A percentile compares a stretch with the other conserved stretches of the same genome.
Conservation (phyloP, 2,797 vertebrate species). For the Sebastes paucispinis region DNA sequence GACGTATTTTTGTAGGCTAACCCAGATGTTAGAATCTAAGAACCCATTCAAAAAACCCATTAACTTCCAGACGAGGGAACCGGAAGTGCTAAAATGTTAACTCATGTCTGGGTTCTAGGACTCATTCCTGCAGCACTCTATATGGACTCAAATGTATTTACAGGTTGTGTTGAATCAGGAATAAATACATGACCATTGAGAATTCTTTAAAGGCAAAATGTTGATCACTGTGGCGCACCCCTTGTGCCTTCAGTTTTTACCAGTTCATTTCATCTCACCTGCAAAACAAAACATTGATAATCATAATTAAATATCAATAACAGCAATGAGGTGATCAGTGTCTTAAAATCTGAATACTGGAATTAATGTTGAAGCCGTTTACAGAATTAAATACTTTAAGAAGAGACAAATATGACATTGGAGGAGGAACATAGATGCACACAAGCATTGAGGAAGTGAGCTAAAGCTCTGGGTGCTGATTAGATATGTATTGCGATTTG, state of each 20-base stretch:
- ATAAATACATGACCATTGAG: conserved; percentile 26
- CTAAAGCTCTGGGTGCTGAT: too few relatives aligned
- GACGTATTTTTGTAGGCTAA: too few relatives aligned
- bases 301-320: background rate
- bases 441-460: background rate
- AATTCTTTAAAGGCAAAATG: background rate
- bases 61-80: too few relatives aligned
- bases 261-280: conserved; percentile 55
- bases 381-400: background rate
- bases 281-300: conserved; percentile 40
- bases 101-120: too few relatives aligned
- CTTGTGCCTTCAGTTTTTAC: background rate
- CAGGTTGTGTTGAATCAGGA: conserved; percentile 16
- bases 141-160: conserved; percentile 34
- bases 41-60: too few relatives aligned
- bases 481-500: too few relatives aligned
- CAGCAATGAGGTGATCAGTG: background rate
- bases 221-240: background rate
- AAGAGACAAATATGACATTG: too few relatives aligned
- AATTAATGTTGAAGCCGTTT: background rate
- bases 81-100: too few relatives aligned
- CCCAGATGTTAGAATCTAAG: too few relatives aligned
- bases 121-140: too few relatives aligned
- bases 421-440: background rate
- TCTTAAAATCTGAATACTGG: background rate